A percentile compares a stretch with the other conserved stretches of the same genome.
phyloP scores from a whole-genome alignment of 2,113 vertebrate species.

The Prolemur simus region DNA sequence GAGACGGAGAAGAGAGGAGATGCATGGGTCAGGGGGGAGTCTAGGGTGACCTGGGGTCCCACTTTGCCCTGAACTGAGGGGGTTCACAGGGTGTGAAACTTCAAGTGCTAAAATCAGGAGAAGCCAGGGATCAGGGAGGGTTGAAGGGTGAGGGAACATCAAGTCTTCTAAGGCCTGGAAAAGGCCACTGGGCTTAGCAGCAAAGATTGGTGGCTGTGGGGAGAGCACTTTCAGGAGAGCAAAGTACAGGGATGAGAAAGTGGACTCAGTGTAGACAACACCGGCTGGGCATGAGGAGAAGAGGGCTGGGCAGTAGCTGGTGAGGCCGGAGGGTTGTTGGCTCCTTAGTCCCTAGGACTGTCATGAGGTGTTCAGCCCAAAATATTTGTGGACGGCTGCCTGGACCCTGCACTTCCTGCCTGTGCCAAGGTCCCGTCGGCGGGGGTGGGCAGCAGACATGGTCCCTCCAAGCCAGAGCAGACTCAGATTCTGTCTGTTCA shows the following conservation, averaged over 20 bases:
- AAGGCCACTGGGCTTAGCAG: not conserved
- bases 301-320: not conserved
- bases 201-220: not conserved
- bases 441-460: accelerated
- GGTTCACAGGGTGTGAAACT: not conserved
- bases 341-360: not conserved
- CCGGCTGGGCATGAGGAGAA: not conserved
- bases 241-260: accelerated
- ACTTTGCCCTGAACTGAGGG: not conserved
- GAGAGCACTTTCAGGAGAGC: not conserved
- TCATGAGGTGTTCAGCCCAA: not conserved
- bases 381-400: not conserved
- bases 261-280: not conserved
- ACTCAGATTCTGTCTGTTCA: not conserved
- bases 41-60: too few species aligned
- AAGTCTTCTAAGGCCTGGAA: not conserved
- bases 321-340: accelerated
- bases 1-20: not conserved
- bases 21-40: not conserved
- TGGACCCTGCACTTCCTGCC: not conserved
- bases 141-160: not conserved
- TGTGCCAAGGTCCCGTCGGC: not conserved
- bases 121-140: not conserved
- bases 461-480: not conserved
- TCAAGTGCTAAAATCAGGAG: not conserved